Evolutionary conservation across 2,113 vertebrate species (phyloP).

Genomic region (Rafetus swinhoei): DNA sequence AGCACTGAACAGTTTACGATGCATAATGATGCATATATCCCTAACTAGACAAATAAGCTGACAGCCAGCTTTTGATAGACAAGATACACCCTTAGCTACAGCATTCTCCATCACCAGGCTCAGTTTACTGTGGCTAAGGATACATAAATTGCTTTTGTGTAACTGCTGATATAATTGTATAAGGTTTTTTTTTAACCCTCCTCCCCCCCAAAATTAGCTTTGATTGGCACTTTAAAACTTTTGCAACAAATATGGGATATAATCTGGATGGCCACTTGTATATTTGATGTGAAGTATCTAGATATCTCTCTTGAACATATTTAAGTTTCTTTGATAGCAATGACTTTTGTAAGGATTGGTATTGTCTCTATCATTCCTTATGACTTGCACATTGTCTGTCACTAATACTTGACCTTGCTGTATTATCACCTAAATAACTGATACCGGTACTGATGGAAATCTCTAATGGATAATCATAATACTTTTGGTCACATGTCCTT

Average conservation of each 20-base stretch:
- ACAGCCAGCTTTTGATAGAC: constrained; percentile 55
- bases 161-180: constrained; percentile 74
- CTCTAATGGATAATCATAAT: constrained; percentile 81
- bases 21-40: constrained; percentile 70
- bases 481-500: constrained; percentile 79
- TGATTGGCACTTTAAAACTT: constrained; percentile 78
- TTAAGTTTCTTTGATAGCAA: constrained; percentile 78
- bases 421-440: constrained; percentile 80
- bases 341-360: constrained; percentile 83
- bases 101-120: constrained; percentile 65
- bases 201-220: constrained; percentile 50
- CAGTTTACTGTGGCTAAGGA: constrained; percentile 74
- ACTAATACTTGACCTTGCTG: constrained; percentile 82
- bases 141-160: constrained; percentile 69
- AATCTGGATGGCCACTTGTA: constrained; percentile 75
- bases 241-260: constrained; percentile 64
- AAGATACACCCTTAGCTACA: constrained; percentile 57
- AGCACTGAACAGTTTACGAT: constrained; percentile 70
- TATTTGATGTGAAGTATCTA: constrained; percentile 84
- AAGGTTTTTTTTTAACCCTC: constrained; percentile 52
- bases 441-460: constrained; percentile 82
- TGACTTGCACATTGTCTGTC: constrained; percentile 79
- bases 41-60: constrained; percentile 61
- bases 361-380: constrained; percentile 79
- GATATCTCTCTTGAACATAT: constrained; percentile 78